Evolutionary conservation across 2,888 invertebrate species (phyloP), one percentile per base, ranked within the genome.

Genomic region (Ectemnius lituratus): DNA sequence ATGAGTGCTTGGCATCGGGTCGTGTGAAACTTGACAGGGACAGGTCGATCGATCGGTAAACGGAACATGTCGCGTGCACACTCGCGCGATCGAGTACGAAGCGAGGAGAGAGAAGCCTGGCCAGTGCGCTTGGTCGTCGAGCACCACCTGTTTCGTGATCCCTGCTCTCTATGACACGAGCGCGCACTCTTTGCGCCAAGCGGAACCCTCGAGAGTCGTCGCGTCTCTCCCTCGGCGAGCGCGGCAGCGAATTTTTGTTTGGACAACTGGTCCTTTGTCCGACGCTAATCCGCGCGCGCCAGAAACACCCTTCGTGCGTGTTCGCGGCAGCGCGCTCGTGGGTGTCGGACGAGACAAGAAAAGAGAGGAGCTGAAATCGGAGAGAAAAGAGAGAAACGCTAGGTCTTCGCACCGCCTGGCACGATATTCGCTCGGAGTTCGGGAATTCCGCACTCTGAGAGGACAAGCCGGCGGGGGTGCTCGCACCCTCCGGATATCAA

Each of bases 401-500:
- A 62, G 61, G 63, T 69, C 49, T 57, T 28, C 37, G 45, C 37
- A 37, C 37, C 8, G 37, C 37, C 8, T 37, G 37, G 1, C 37
- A 37, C 49, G 27, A 47, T 37, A 52, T 52, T 16, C 37, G 16
- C 16, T 16, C 37, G 52, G 46, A 18, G 57, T 13, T 70, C 62
- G 47, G 75, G 45, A 73, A 75, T 81, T 70, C 70, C 56, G 65
- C 46, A 11, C 27, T 16, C 46, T 59, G 47, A 58, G 70, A 20
- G 46, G 61, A 11, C 27, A 37, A 4, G 49, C 62, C 13, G 18
- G 23, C 47, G 16, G 52, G 56, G 49, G 16, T 18, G 46, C n/a
- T n/a, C 37, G 4, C 81, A 85, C 88, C 88, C 87, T 89, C 88
- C 89, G 90, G 89, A 90, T 89, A 89, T 89, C 86, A 87, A 88